Evolutionary conservation across 2,888 invertebrate genomes (phyloP).

Genomic region (Cerastis rubricosa): DNA sequence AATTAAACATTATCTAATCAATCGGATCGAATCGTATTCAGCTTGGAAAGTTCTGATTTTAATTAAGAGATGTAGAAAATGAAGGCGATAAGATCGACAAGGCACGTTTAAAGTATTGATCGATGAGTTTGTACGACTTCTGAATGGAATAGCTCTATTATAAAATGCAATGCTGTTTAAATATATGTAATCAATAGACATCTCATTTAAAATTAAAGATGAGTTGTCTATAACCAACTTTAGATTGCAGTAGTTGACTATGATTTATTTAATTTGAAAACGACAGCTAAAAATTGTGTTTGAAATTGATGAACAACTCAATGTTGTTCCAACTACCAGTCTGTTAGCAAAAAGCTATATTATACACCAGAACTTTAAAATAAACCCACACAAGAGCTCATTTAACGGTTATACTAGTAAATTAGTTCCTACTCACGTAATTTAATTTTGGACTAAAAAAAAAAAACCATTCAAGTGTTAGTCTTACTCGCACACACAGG

Average conservation of each 20-base stretch:
- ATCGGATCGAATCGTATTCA: conserved; percentile 18
- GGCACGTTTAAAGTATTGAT: neutral
- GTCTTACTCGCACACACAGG: no score
- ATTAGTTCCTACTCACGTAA: neutral
- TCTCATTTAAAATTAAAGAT: neutral
- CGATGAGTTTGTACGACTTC: neutral
- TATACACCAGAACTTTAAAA: neutral
- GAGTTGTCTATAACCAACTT: neutral
- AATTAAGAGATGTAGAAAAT: conserved; percentile 1
- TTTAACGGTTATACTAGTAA: neutral
- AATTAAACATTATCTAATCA: conserved; percentile 25
- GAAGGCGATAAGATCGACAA: neutral
- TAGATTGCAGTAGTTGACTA: neutral
- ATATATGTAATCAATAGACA: neutral
- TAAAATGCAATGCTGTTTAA: neutral
- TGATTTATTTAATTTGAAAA: neutral
- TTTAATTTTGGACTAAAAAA: neutral
- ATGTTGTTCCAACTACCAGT: neutral
- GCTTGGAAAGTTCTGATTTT: conserved; percentile 10
- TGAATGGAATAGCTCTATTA: neutral
- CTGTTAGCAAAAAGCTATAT: neutral
- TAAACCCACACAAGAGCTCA: neutral
- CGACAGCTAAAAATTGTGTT: neutral
- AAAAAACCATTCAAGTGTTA: neutral
- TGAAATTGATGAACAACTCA: neutral